These are phyloP conservation scores for Zaprionus obscuricornis DNA, from an alignment of 2,888 invertebrate species.

Conservation along the genomic window DNA sequence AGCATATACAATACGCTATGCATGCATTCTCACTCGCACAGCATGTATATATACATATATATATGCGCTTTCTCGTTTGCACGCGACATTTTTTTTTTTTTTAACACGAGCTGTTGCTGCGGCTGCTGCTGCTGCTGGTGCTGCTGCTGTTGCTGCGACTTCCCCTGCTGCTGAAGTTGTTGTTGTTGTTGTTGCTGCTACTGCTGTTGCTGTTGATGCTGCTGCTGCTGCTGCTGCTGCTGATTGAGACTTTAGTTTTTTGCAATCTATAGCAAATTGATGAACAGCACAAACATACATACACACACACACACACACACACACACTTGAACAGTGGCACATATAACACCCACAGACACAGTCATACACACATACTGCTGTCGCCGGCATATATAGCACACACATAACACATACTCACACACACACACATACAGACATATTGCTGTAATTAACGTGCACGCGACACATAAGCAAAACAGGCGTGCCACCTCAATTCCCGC, in stretches of 20 bases:
- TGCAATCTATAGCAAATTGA: slow-evolving; percentile 75
- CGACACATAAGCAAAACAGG: slow-evolving; percentile 66
- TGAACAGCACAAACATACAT: slow-evolving; percentile 58
- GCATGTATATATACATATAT: too few relatives aligned
- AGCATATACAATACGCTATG: too few relatives aligned
- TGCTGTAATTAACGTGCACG: slow-evolving; percentile 76
- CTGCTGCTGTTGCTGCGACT: slow-evolving; percentile 35
- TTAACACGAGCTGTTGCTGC: background rate
- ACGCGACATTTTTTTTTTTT: background rate
- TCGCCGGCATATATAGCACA: too few relatives aligned
- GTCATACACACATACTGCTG: slow-evolving; percentile 4
- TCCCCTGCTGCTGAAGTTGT: slow-evolving; percentile 8
- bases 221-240: slow-evolving; percentile 28
- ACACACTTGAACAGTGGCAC: background rate
- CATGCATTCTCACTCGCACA: slow-evolving; percentile 23
- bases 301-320: slow-evolving; percentile 2
- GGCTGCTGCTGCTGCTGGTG: slow-evolving; percentile 9
- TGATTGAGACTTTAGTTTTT: slow-evolving; percentile 72
- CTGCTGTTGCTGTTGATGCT: background rate
- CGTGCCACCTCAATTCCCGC: background rate
- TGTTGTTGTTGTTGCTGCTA: slow-evolving; percentile 39
- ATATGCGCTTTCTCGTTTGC: slow-evolving; percentile 15
- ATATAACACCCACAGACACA: slow-evolving; percentile 2
- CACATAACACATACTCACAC: slow-evolving; percentile 14
- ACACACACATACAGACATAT: slow-evolving; percentile 12